phyloP scores from a whole-genome alignment of 2,797 vertebrate genomes.

The Micrastur ruficollis region DNA sequence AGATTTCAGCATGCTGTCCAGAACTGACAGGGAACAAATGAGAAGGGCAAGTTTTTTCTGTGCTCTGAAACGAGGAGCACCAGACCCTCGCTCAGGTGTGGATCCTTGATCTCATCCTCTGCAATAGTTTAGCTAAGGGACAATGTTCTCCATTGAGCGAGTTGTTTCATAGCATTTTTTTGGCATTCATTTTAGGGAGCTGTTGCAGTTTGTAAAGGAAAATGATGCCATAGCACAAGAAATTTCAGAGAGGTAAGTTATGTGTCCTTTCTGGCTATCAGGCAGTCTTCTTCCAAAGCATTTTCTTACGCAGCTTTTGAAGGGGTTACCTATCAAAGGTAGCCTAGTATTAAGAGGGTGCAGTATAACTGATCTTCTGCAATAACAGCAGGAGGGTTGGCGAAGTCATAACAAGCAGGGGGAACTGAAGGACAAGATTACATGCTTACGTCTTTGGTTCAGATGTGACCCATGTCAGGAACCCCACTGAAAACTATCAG shows the following conservation, averaged over 20 bases:
- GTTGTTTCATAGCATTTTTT: neutral
- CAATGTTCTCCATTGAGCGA: neutral
- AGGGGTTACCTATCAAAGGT: neutral
- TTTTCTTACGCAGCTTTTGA: neutral
- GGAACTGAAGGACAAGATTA: neutral
- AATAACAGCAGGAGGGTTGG: neutral
- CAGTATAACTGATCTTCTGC: neutral
- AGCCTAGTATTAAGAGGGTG: neutral
- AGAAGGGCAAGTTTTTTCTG: neutral
- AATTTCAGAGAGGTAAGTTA: conserved; percentile 86
- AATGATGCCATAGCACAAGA: conserved; percentile 86
- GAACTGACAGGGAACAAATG: neutral
- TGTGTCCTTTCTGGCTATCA: neutral
- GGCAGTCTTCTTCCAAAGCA: neutral
- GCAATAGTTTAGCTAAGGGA: neutral
- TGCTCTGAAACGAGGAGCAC: neutral
- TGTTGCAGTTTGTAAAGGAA: conserved; percentile 90
- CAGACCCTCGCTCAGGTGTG: neutral
- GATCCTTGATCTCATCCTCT: neutral
- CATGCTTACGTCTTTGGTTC: neutral
- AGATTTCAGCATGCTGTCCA: neutral
- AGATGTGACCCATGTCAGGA: neutral
- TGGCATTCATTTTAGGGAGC: conserved; percentile 78
- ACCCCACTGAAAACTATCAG: neutral
- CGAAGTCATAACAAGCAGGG: neutral